Base-by-base conservation (phyloP, 2,888 invertebrate species). In the Lasioglossum marginatum region DNA sequence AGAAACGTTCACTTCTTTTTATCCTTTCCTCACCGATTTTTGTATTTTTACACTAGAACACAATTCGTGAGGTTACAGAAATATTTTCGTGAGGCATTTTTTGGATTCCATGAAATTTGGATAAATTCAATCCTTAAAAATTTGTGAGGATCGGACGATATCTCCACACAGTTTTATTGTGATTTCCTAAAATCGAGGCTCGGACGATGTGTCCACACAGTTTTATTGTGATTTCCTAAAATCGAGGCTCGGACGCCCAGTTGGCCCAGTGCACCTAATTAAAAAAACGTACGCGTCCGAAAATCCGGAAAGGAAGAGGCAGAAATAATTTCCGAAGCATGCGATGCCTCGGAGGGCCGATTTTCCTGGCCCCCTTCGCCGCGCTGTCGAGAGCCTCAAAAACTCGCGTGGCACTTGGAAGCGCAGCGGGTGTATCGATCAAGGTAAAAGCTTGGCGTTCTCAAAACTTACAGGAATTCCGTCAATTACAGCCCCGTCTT, bases 401-500 rank as follows among this genome's bases (percentile, higher is more conserved):
- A 82, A 85, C 57, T 75, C 71, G 52, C 37, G 75, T 52, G 84
- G 63, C 79, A 85, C 75, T 82, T 71, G 19, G 66, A 43, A 75
- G 77, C 79, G 76, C 68, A 74, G 76, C 79, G 34, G 40, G 63
- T 10, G 79, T 86, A 86, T 84, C 86, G 84, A 86, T 81, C 86
- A 80, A 70, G 72, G 85, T 76, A 85, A 86, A 86, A 86, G 79
- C 85, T 81, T 43, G 43, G 79, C 79, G 85, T 74, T 81, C 83
- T 77, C 86, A 79, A 87, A 87, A 86, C 83, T 83, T 45, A 72
- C 78, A 45, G 79, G 80, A 83, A 86, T 87, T 77, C 87, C 81
- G 79, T 87, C 87, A 86, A 83, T 87, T 86, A 86, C 79, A 75
- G 86, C 78, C 78, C 68, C 80, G 87, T 84, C 88, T 87, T 87